Percentiles rank a stretch among this genome's conserved stretches.
These are phyloP conservation scores for Alcedo quadribrachys DNA, from an alignment of 2,797 vertebrate species.

Conservation along the genomic window DNA sequence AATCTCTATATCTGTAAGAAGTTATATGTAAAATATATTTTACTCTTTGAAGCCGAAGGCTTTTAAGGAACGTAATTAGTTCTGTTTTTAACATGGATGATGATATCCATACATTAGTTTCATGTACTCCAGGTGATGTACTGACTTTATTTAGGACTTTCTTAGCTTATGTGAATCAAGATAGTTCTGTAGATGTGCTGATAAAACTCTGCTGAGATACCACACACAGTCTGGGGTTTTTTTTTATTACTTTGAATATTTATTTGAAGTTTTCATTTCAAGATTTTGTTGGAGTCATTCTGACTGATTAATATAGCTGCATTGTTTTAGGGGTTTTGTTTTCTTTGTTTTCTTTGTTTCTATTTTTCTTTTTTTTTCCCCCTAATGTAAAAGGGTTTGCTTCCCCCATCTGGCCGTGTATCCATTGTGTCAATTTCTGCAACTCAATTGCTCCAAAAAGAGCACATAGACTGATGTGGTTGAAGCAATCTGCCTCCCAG, in stretches of 20 bases:
- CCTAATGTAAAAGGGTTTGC: constrained; percentile 48
- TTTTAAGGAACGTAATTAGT: constrained; percentile 51
- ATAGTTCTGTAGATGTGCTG: background rate
- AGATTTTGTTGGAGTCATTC: constrained; percentile 18
- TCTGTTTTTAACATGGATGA: constrained; percentile 58
- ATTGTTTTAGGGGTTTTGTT: background rate
- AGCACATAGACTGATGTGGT: background rate
- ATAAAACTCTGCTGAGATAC: constrained; percentile 22
- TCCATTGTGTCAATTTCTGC: constrained; percentile 5
- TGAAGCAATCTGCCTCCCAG: constrained; percentile 5
- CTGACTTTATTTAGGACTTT: constrained; percentile 11
- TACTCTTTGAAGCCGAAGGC: constrained; percentile 39
- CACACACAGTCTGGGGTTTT: background rate
- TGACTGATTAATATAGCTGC: background rate
- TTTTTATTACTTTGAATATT: constrained; percentile 31
- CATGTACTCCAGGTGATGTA: constrained; percentile 1
- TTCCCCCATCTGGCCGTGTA: constrained; percentile 64
- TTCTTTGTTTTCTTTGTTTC: background rate
- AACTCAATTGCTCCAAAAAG: background rate
- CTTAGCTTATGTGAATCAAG: background rate
- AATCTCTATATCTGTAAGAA: constrained; percentile 15
- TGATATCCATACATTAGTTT: constrained; percentile 44
- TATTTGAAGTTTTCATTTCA: constrained; percentile 51
- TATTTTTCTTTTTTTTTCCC: background rate
- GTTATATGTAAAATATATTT: background rate